phyloP scores from a whole-genome alignment of 2,888 invertebrate genomes.

The Sphecodes monilicornis region DNA sequence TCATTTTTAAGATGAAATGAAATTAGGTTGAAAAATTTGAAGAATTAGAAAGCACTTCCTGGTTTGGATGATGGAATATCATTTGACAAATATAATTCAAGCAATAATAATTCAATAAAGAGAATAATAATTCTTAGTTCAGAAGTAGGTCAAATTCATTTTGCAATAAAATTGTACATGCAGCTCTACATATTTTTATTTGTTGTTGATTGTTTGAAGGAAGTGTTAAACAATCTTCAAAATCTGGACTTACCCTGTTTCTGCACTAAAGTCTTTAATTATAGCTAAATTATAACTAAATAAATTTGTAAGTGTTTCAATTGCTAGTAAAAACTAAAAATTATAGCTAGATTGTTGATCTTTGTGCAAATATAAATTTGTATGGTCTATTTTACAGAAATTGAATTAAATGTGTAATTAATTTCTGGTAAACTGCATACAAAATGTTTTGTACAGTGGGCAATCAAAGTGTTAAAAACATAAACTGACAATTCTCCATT shows the following conservation, averaged over 20 bases:
- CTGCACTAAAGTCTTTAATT: not conserved
- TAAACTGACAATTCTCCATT: not conserved
- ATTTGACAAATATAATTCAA: not conserved
- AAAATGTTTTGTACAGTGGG: not conserved
- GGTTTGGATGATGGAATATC: not conserved
- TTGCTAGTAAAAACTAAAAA: not conserved
- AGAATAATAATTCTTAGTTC: not conserved
- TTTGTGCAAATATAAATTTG: not conserved
- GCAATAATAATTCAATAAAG: not conserved
- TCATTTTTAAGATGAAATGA: not conserved
- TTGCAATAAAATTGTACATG: not conserved
- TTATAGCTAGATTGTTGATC: not conserved
- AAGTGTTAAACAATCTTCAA: no score
- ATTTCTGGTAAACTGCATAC: no score
- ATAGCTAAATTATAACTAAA: not conserved
- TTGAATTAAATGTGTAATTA: not conserved
- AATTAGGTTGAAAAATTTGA: not conserved
- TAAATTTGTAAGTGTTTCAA: not conserved
- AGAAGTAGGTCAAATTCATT: not conserved
- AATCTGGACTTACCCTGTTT: not conserved
- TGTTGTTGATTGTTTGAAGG: no score
- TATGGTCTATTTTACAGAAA: not conserved
- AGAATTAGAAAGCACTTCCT: not conserved
- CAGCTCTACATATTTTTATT: not conserved
- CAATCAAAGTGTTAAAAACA: not conserved